Conservation (phyloP, 2,888 invertebrate species). For the Drosophila niveifrons region DNA sequence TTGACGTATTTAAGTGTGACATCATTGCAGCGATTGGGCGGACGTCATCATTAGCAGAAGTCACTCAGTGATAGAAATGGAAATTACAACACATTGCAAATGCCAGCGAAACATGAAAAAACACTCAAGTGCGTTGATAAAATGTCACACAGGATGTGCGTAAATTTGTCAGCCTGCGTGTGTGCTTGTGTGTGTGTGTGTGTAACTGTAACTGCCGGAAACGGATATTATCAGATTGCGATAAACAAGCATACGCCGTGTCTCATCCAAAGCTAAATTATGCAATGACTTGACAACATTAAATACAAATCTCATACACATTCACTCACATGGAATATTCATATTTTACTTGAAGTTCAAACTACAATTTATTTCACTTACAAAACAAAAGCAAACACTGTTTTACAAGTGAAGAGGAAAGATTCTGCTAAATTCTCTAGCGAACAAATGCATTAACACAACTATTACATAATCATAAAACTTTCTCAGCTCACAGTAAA, state of each 20-base stretch:
- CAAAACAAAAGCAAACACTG: no score
- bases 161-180: conserved; percentile 44
- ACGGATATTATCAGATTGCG: conserved; percentile 51
- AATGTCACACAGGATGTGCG: conserved; percentile 53
- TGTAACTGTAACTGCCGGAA: conserved; percentile 35
- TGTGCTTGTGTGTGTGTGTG: conserved; percentile 2
- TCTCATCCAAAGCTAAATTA: conserved; percentile 16
- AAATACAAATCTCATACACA: conserved; percentile 16
- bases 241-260: conserved; percentile 21
- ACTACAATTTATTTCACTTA: background rate
- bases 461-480: no score
- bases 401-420: no score
- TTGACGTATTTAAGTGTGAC: conserved; percentile 28
- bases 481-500: no score
- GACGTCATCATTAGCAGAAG: conserved; percentile 45
- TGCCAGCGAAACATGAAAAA: conserved; percentile 62
- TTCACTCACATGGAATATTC: background rate
- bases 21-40: conserved; percentile 30
- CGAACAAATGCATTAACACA: no score
- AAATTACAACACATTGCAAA: conserved; percentile 54
- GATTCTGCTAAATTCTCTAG: no score
- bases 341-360: background rate
- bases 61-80: conserved; percentile 35
- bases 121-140: conserved; percentile 62
- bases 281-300: conserved; percentile 42